Evolutionary conservation across 1,140 invertebrate species (phyloP).

Genomic region (Branchinecta lynchi): DNA sequence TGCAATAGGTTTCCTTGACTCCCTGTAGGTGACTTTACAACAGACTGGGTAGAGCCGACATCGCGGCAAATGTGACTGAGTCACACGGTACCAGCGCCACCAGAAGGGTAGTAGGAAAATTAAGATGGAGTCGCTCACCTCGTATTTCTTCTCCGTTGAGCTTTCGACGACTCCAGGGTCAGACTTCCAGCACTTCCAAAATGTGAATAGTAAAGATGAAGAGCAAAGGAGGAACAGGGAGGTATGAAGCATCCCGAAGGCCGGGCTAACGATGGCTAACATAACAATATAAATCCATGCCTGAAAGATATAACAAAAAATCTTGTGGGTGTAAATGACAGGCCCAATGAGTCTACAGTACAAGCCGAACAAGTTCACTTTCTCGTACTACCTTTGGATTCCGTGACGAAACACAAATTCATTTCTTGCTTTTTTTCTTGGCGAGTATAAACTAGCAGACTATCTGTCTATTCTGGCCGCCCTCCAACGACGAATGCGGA

Average conservation of each 20-base stretch:
- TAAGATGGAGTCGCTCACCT: neutral
- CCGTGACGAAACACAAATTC: no score
- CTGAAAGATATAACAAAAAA: neutral
- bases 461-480: no score
- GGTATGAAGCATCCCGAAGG: neutral
- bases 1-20: no score
- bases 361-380: no score
- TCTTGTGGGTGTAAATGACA: neutral
- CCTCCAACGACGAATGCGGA: no score
- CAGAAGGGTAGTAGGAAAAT: neutral
- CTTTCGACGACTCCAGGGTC: constrained; percentile 3
- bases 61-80: no score
- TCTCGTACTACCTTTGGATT: no score
- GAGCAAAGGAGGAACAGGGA: neutral
- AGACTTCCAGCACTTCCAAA: constrained; percentile 3
- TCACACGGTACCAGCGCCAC: no score
- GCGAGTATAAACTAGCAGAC: no score
- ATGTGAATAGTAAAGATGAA: neutral
- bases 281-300: neutral
- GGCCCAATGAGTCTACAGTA: neutral
- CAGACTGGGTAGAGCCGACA: no score
- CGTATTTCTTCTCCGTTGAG: neutral
- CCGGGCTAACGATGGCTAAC: neutral
- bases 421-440: no score
- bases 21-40: no score